Percentiles rank a stretch among this genome's conserved stretches.
Evolutionary conservation across 2,113 vertebrate species (phyloP).

Genomic region (Ophiodon elongatus): DNA sequence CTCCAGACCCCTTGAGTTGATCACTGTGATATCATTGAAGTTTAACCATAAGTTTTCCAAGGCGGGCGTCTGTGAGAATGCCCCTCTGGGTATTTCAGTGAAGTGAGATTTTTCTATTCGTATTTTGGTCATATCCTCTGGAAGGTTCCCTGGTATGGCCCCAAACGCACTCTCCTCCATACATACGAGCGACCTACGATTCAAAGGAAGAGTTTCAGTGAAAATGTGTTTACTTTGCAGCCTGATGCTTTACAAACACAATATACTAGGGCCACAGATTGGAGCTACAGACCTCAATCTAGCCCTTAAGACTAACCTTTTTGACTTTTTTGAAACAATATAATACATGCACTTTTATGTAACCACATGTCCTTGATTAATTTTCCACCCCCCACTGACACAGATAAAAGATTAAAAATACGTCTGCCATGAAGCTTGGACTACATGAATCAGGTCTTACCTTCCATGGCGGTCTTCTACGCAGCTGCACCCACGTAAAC

Average conservation of each 20-base stretch:
- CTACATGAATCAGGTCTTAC: slow-evolving; percentile 78
- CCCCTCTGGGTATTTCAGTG: slow-evolving; percentile 86
- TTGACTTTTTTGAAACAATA: not conserved
- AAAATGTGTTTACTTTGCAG: not conserved
- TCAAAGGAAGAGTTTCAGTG: slow-evolving; percentile 18
- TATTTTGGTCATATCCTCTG: slow-evolving; percentile 89
- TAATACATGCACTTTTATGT: not conserved
- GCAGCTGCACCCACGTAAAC: slow-evolving; percentile 88
- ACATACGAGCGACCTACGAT: slow-evolving; percentile 86
- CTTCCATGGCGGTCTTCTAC: slow-evolving; percentile 89
- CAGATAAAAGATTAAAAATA: slow-evolving; percentile 26
- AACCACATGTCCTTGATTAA: not conserved
- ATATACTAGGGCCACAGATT: not conserved
- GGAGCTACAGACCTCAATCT: not conserved
- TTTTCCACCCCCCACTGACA: slow-evolving; percentile 13
- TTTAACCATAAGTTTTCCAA: slow-evolving; percentile 94
- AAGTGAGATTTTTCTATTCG: slow-evolving; percentile 92
- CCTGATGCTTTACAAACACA: not conserved
- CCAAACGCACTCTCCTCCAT: slow-evolving; percentile 86
- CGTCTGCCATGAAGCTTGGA: not conserved
- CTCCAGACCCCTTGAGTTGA: slow-evolving; percentile 88
- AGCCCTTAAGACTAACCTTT: not conserved
- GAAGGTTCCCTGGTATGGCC: slow-evolving; percentile 87
- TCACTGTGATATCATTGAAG: slow-evolving; percentile 92
- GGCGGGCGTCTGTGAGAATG: slow-evolving; percentile 82